Base-by-base conservation (phyloP, 2,797 vertebrate genomes). In the Aplochiton taeniatus region DNA sequence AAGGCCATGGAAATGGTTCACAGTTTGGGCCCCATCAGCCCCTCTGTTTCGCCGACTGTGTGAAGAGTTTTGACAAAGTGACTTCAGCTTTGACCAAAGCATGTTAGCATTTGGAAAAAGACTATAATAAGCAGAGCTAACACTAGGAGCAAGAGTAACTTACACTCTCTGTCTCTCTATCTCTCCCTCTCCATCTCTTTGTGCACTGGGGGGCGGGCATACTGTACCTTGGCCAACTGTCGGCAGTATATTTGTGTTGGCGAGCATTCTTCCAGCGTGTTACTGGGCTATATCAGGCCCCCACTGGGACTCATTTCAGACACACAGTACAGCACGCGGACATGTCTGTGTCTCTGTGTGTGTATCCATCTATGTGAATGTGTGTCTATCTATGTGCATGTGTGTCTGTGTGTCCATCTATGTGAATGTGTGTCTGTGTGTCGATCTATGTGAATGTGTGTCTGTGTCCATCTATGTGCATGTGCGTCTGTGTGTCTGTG, bases 161-260 rank as follows among this genome's bases (percentile, higher is more conserved):
- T 16, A 17, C 41, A 43, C 56, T 19, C 16, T 45, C 47, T 5
- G 4, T 63, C 41, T 10, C 45, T 13, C 53, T 49, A 11, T 10
- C 9, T 50, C 60, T n/a, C 48, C 42, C 31, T 10, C 12, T 45
- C 58, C 6, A 5, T 50, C n/a, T 45, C 46, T 56, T 56, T 60
- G 45, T 62, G 46, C 46, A 52, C 14, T 10, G 11, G 16, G 42
- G 20, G 17, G 17, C 31, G 42, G 47, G 48, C 46, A 54, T 57
- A 42, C 43, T 31, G 31, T 31, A 6, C 6, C 31, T 55, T 17
- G 41, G 11, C 52, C 51, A 58, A 19, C 66, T 59, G 51, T 62
- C 43, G 11, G n/a, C 65, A 31, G 31, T 74, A 66, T 80, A 78
- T 80, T 76, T 76, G 58, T 54, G 59, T 61, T 50, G 45, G 47